Conservation (phyloP, 2,113 vertebrate genomes). For the Tilapia sparmanii region DNA sequence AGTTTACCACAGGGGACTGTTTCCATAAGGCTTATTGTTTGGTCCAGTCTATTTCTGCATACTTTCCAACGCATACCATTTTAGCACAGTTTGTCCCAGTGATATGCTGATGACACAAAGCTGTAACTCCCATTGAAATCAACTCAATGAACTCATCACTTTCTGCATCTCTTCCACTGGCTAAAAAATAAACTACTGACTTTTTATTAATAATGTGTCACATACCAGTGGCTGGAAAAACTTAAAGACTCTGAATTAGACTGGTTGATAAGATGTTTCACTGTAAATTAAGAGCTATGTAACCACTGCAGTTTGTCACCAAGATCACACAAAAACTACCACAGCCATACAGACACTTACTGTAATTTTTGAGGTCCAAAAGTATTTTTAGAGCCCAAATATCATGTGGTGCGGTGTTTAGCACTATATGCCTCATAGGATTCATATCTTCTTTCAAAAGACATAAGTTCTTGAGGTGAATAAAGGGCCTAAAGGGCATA, state of each 20-base stretch:
- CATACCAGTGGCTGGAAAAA: not conserved
- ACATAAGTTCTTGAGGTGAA: not conserved
- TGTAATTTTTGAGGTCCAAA: not conserved
- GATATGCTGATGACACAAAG: not conserved
- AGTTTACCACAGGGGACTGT: not conserved
- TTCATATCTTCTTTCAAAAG: not conserved
- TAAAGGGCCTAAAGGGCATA: not conserved
- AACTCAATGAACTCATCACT: not conserved
- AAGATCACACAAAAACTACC: not conserved
- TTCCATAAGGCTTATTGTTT: not conserved
- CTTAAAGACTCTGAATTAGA: not conserved
- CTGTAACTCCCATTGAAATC: not conserved
- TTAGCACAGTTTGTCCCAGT: not conserved
- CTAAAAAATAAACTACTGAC: not conserved
- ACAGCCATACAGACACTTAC: not conserved
- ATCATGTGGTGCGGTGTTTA: not conserved
- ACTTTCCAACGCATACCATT: not conserved
- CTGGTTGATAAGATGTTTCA: not conserved
- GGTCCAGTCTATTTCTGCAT: not conserved
- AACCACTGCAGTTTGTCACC: not conserved
- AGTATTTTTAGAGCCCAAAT: not conserved
- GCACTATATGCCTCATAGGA: not conserved
- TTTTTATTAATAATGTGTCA: not conserved
- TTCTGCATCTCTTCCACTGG: not conserved
- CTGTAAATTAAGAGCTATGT: not conserved